These are phyloP conservation scores for Erinaceus europaeus DNA, from an alignment of 2,113 vertebrate genomes.

Conservation along the genomic window DNA sequence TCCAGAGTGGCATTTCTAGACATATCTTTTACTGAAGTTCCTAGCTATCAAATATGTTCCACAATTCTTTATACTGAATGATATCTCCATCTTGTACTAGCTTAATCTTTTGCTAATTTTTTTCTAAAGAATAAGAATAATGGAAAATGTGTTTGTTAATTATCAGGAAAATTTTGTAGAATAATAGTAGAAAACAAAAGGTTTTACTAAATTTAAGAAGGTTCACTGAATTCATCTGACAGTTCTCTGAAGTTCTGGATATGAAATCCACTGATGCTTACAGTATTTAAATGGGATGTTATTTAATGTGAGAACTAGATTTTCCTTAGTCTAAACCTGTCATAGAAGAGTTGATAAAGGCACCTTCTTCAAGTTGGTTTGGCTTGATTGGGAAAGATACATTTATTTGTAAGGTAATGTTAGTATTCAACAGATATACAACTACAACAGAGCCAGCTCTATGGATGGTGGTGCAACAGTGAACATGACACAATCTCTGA, in stretches of 20 bases:
- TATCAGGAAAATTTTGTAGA: neutral
- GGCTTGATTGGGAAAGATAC: too few relatives aligned
- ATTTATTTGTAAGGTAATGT: neutral
- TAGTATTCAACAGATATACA: neutral
- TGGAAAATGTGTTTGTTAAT: neutral
- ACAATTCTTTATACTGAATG: neutral
- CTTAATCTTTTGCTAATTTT: conserved; percentile 34
- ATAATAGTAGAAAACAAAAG: too few relatives aligned
- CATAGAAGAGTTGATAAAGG: neutral
- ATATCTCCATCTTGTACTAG: neutral
- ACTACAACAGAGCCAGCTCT: neutral
- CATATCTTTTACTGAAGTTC: neutral
- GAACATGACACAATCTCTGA: neutral
- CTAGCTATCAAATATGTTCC: neutral
- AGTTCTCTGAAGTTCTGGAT: neutral
- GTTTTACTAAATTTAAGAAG: neutral
- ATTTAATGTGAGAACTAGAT: neutral
- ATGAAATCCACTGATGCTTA: neutral
- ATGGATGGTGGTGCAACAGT: neutral
- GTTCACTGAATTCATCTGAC: neutral
- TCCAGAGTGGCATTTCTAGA: conserved; percentile 12
- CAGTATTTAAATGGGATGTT: neutral
- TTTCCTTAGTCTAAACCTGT: neutral
- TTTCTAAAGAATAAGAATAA: conserved; percentile 8
- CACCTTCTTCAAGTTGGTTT: too few relatives aligned